Base-by-base conservation (phyloP, 2,888 invertebrate species). In the Troides aeacus region DNA sequence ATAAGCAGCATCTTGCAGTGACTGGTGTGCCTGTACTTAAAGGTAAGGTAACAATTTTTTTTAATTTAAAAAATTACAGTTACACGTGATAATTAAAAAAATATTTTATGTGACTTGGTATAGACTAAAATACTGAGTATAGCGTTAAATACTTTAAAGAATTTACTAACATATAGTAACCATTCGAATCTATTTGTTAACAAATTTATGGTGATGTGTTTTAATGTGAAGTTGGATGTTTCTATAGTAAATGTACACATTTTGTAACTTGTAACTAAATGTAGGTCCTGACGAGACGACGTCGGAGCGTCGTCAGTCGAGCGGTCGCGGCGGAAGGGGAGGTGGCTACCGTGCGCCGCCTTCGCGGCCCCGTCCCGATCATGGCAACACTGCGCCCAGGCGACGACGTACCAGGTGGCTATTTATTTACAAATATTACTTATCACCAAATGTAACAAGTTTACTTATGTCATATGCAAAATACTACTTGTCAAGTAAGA, bases 1-100 rank as follows among this genome's bases (percentile, higher is more conserved):
- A 99, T 84, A 96, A 95, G 79, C 96, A 96, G 61, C 95, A 96
- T 59, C 87, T 95, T 76, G 97, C 99, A 1, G 93, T 97, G 64
- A 98, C 98, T 1, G 98, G 98, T 6, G 92, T 95, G 69, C 96
- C 97, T 0, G 95, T 98, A 39, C 89, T 98, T 10, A 93, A 93
- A 78, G 91, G 93, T 92, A 15, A 57, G 4, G 0, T 23, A 7
- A 24, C 57, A 58, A 18, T 8, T 39, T 12, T 18, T 17, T 53
- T n/a, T 53, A 1, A 53, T 2, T 53, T 5, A 18, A n/a, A 53
- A 50, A 50, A 50, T 4, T 50, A 12, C 10, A 2, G 46, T 46
- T 15, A 46, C 10, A 30, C 30, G 3, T 30, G 30, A 30, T 30
- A 30, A 30, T 10, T 39, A 10, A 39, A 39, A 39, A 10, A 39